Conservation (phyloP, 92 coral and sea anemone species). For the Chrysogorgia sp. region DNA sequence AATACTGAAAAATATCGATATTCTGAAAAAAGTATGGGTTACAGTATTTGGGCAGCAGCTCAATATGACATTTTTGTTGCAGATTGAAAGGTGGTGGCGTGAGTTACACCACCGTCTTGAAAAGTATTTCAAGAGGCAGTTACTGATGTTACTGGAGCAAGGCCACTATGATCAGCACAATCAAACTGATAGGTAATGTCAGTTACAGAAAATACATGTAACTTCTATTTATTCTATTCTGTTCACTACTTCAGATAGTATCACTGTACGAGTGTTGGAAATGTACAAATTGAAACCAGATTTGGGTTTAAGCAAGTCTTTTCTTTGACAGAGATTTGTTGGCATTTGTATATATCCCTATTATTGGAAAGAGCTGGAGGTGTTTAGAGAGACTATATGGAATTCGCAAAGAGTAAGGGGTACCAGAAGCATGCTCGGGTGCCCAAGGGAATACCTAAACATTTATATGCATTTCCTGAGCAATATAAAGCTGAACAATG, state of each 20-base stretch:
- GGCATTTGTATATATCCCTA: not conserved
- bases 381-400: slow-evolving; percentile 26
- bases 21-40: no score
- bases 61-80: no score
- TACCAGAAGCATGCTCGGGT: slow-evolving; percentile 16
- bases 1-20: no score
- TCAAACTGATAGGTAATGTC: slow-evolving; percentile 7
- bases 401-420: slow-evolving; percentile 18
- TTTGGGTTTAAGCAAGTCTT: not conserved
- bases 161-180: slow-evolving; percentile 36
- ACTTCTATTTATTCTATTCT: not conserved
- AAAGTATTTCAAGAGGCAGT: slow-evolving; percentile 27
- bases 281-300: not conserved
- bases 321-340: not conserved
- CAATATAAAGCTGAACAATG: slow-evolving; percentile 5
- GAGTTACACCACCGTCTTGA: slow-evolving; percentile 31
- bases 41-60: no score
- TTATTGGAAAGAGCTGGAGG: slow-evolving; percentile 13
- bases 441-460: slow-evolving; percentile 22
- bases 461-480: slow-evolving; percentile 18
- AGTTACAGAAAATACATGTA: not conserved
- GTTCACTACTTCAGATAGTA: no score
- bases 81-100: slow-evolving; percentile 46
- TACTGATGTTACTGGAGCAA: not conserved
- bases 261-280: no score